phyloP scores from a whole-genome alignment of 1,140 invertebrate species.

The Gerris buenoi region DNA sequence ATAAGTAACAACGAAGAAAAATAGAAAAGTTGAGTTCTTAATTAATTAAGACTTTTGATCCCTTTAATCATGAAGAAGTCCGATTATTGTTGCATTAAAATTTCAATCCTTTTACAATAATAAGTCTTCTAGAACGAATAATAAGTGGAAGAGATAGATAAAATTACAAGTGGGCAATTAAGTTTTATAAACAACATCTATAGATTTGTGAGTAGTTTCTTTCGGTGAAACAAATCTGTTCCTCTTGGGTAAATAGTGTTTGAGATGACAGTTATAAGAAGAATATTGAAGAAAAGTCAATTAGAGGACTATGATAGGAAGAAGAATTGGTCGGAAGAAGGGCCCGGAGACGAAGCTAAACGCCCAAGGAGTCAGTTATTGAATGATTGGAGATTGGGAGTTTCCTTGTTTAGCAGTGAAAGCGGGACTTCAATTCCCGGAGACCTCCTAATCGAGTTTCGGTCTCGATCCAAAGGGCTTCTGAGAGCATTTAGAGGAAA shows the following conservation, averaged over 20 bases:
- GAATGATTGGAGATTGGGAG: neutral
- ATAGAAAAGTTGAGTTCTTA: too few relatives aligned
- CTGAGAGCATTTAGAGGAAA: neutral
- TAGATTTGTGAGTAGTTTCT: too few relatives aligned
- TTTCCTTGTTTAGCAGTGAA: neutral
- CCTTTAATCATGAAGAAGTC: too few relatives aligned
- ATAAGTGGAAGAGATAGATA: too few relatives aligned
- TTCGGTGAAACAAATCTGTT: too few relatives aligned
- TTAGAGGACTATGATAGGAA: neutral
- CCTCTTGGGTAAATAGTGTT: neutral
- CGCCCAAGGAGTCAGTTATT: neutral
- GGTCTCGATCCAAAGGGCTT: neutral
- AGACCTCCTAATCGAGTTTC: neutral
- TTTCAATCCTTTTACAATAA: too few relatives aligned
- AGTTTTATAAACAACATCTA: too few relatives aligned
- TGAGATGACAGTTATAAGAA: neutral
- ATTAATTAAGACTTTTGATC: too few relatives aligned
- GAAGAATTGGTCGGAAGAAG: neutral
- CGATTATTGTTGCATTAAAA: too few relatives aligned
- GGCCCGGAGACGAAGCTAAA: neutral
- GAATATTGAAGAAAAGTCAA: constrained; percentile 1
- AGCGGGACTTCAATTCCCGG: neutral
- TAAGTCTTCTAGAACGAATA: too few relatives aligned
- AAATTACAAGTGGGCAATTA: too few relatives aligned
- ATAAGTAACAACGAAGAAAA: too few relatives aligned